Base-by-base conservation (phyloP, 2,113 vertebrate genomes). In the Mormyrus iriodes region DNA sequence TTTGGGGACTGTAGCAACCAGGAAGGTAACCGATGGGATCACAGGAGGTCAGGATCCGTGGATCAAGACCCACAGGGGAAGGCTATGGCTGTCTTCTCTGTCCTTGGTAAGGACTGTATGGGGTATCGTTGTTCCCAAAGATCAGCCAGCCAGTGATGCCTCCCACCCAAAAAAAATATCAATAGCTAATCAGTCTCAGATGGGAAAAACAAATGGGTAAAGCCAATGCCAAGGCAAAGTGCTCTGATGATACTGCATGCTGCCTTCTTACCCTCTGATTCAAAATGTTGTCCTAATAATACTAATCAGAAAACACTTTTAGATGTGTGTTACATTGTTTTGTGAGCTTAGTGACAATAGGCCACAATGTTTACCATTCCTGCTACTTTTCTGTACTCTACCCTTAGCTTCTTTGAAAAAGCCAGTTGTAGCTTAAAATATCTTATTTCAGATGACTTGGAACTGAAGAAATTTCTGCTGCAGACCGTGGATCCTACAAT, bases 401-500 rank as follows among this genome's bases (percentile, higher is more conserved):
- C 1, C 58, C 58, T 21, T 61, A 21, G 21, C 21, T 61, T 61
- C 58, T 61, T n/a, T 17, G 24, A 61, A 61, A 61, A 65, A 65
- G 61, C 27, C 10, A 69, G 13, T 31, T 5, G 3, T 69, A 69
- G n/a, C 61, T 31, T 69, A 31, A 27, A 69, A 69, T 69, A 9
- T 69, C 61, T 69, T 91, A 65, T 93, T 94, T 51, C 94, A 99
- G 98, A 98, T 95, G 97, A 98, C 85, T 94, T 96, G 44, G 97
- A 98, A 87, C 90, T 96, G 90, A 97, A 98, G 1, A 98, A 98
- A 88, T 96, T 98, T 90, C 97, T 97, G 91, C 21, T 96, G 89
- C 97, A 97, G 87, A 93, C 94, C 55, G 97, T 98, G 76, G 97
- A 98, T 90, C 94, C 97, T 27, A 97, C 97, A 95, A 93, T 97